phyloP scores from a whole-genome alignment of 2,888 invertebrate species.

The Tholera decimalis region DNA sequence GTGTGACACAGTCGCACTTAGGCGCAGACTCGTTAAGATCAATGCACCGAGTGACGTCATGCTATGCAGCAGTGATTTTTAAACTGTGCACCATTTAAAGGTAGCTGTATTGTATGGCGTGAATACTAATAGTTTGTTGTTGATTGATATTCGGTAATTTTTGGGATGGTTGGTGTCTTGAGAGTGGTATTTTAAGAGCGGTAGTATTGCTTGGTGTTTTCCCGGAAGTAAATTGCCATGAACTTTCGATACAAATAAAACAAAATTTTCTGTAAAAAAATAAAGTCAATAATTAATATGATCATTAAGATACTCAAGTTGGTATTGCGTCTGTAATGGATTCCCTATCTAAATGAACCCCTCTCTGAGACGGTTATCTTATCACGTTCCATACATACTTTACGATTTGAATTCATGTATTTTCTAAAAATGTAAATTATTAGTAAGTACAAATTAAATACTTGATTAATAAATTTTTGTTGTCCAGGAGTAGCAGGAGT shows the following conservation, averaged over 20 bases:
- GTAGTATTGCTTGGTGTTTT: too few relatives aligned
- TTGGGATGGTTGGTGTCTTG: not conserved
- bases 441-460: too few relatives aligned
- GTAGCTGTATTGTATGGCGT: conserved; percentile 15
- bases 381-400: not conserved
- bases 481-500: too few relatives aligned
- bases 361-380: not conserved
- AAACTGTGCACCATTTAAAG: conserved; percentile 48
- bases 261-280: too few relatives aligned
- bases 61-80: conserved; percentile 51
- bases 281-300: too few relatives aligned
- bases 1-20: conserved; percentile 36
- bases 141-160: conserved; percentile 17
- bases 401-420: too few relatives aligned
- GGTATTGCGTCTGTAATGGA: not conserved
- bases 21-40: conserved; percentile 58
- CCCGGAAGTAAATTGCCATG: not conserved
- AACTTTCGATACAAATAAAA: too few relatives aligned
- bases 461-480: too few relatives aligned
- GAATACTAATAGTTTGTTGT: conserved; percentile 20
- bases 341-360: not conserved
- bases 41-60: conserved; percentile 60
- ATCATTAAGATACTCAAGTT: not conserved
- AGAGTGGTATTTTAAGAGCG: not conserved
- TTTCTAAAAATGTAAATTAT: too few relatives aligned